Evolutionary conservation across 1,140 invertebrate species (phyloP), one percentile per base, ranked within the genome.

Genomic region (Frieseomelitta varia): DNA sequence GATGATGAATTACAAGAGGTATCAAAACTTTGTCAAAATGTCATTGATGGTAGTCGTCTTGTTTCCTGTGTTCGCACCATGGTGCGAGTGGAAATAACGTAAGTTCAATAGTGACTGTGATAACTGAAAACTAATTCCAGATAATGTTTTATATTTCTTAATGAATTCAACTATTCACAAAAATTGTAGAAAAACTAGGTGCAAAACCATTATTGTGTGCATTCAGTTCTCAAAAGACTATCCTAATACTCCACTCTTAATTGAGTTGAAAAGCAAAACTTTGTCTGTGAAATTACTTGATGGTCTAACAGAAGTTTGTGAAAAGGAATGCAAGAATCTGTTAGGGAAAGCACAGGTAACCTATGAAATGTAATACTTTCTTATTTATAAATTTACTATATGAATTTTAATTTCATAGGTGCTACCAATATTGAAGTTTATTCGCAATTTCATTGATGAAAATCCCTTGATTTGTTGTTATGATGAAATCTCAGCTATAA

Each of bases 201-300:
- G 96, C 86, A 97, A 97, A 88, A 95, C 96, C 76, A 91, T 97
- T 65, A 95, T 96, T 21, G 95, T 95, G 68, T 97, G 96, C 87
- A 94, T 97, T 34, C 96, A 97, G 89, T 97, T 97, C 92, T 95
- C 97, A 10, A 86, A 94, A 15, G 93, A 95, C 58, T 97, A 97
- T 92, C 96, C 97, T 4, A 84, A 91, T 14, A 87, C 91, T 1
- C 92, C 95, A 1, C 88, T 97, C 4, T 91, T 97, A 21, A 93
- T 97, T n/a, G 97, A 97, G 93, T 92, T 98, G 0, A 97, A 97
- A 90, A 97, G 97, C 87, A 97, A 97, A 93, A 96, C 96, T 61
- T 92, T 97, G 12, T 96, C 96, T 2, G 94, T 96, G 10, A 97
- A 96, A 91, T 93, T 97, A 65, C 93, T 97, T 14, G 93, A 95